Evolutionary conservation across 2,888 invertebrate genomes (phyloP).

Genomic region (Andrena hattorfiana): DNA sequence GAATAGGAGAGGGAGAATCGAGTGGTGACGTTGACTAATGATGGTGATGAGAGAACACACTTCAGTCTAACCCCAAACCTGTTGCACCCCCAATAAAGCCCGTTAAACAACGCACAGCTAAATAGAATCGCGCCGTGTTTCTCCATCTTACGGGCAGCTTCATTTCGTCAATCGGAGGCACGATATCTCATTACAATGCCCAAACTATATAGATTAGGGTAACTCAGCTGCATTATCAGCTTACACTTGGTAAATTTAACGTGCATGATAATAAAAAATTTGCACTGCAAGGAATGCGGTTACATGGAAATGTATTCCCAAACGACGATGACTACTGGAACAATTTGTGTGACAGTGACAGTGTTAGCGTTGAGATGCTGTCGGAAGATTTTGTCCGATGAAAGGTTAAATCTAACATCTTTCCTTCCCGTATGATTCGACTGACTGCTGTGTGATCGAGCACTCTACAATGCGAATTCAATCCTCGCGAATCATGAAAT

Average conservation of each 20-base stretch:
- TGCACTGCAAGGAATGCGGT: not conserved
- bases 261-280: not conserved
- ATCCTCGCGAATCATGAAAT: constrained; percentile 82
- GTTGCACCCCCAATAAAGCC: constrained; percentile 84
- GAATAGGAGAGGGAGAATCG: constrained; percentile 67
- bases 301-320: not conserved
- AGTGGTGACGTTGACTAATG: constrained; percentile 84
- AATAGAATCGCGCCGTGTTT: constrained; percentile 82
- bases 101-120: constrained; percentile 82
- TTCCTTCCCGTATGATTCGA: constrained; percentile 76
- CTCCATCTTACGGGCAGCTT: constrained; percentile 76
- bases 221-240: constrained; percentile 24
- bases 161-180: constrained; percentile 62
- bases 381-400: constrained; percentile 70
- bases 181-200: constrained; percentile 56
- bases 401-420: constrained; percentile 78
- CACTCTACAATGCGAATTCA: constrained; percentile 82
- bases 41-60: constrained; percentile 85
- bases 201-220: constrained; percentile 1
- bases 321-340: not conserved
- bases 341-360: constrained; percentile 21
- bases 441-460: constrained; percentile 78
- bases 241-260: not conserved
- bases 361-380: constrained; percentile 44
- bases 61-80: constrained; percentile 83